These are phyloP conservation scores for Chrysodeixis includens DNA, from an alignment of 2,888 invertebrate species.

Conservation along the genomic window DNA sequence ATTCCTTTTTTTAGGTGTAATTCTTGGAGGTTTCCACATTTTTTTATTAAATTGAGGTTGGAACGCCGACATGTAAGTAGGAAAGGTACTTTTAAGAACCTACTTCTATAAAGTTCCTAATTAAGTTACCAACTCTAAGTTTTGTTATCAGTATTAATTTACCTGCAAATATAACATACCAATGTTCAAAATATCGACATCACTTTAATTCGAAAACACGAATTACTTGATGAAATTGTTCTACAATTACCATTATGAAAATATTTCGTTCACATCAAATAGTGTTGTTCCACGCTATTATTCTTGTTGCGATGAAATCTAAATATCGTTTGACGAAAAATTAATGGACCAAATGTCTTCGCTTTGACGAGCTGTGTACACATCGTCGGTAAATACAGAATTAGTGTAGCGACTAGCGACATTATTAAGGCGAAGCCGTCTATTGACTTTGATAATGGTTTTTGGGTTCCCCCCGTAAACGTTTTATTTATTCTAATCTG, in stretches of 20 bases:
- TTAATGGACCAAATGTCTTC: conserved; percentile 45
- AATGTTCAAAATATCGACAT: conserved; percentile 20
- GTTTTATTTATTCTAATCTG: conserved; percentile 3
- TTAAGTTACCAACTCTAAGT: neutral
- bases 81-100: too few relatives aligned
- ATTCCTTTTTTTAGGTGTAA: too few relatives aligned
- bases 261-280: conserved; percentile 21
- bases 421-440: conserved; percentile 21
- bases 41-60: conserved; percentile 7
- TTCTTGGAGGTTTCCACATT: too few relatives aligned
- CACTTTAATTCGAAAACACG: conserved; percentile 34
- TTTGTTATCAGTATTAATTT: neutral
- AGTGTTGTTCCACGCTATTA: conserved; percentile 30
- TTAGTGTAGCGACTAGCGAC: conserved; percentile 34
- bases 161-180: neutral
- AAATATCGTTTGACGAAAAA: conserved; percentile 56
- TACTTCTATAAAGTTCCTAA: neutral
- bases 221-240: conserved; percentile 32
- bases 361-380: conserved; percentile 38
- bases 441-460: conserved; percentile 21
- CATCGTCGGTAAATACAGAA: conserved; percentile 33
- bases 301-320: conserved; percentile 38
- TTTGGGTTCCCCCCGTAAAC: neutral
- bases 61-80: too few relatives aligned
- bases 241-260: conserved; percentile 36